Evolutionary conservation across 2,888 invertebrate species (phyloP), one percentile per base, ranked within the genome.

Genomic region (Chrysolina americana): DNA sequence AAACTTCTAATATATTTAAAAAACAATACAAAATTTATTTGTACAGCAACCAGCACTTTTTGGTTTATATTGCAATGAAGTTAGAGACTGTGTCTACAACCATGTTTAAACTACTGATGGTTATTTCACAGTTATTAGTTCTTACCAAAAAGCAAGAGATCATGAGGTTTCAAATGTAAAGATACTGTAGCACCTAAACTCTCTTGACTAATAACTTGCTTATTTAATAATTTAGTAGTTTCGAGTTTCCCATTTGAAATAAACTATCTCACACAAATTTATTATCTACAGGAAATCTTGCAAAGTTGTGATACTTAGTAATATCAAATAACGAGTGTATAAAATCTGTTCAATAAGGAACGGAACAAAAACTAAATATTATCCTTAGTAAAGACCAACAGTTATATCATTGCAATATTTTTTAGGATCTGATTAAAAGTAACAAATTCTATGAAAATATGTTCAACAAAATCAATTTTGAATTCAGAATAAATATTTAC

Each of bases 1-100:
- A 85, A 78, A 81, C 76, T 76, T 73, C 75, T 76, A 77, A 73
- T 73, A 65, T 70, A 76, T 77, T 77, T 73, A 79, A 78, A 80
- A 81, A 80, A 79, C 74, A 78, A 80, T 81, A 81, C 74, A 81
- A 83, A 80, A 80, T 77, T 76, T 77, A 70, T 74, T 76, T 53
- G 70, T 68, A 47, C 73, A 73, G 77, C 80, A 82, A 81, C 80
- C 78, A 81, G 81, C 82, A 82, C 73, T 74, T 80, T 80, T 75
- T 75, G 48, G 71, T 68, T 66, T 73, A 56, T 76, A 71, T 74
- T 74, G 71, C 71, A 75, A 68, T 62, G 21, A 13, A 53, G 19
- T 19, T 3, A 13, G 13, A 4, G 21, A 53, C 17, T n/a, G n/a
- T 11, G 17, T 19, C n/a, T 9, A 44, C n/a, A n/a, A n/a, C 36